Conservation (phyloP, 2,797 vertebrate species). For the Spatula clypeata region DNA sequence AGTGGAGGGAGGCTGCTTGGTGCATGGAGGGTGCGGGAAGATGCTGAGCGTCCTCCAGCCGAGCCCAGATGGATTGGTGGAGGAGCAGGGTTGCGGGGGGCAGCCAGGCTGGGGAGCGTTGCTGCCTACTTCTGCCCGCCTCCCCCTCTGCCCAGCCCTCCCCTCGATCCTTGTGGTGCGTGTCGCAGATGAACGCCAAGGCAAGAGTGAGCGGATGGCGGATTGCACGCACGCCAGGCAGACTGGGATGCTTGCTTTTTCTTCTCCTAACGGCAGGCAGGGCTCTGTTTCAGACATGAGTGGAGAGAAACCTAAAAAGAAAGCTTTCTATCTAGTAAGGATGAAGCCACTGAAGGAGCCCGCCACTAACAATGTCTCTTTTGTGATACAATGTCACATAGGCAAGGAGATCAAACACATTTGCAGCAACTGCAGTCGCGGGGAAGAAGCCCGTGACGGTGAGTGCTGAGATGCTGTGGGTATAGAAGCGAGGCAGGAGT, state of each 20-base stretch:
- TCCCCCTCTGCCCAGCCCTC: slow-evolving; percentile 21
- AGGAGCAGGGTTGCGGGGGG: slow-evolving; percentile 66
- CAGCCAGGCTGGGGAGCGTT: slow-evolving; percentile 62
- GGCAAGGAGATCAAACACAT: slow-evolving; percentile 99
- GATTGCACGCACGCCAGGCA: slow-evolving; percentile 85
- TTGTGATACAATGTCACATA: slow-evolving; percentile 96
- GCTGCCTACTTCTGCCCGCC: slow-evolving; percentile 30
- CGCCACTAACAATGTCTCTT: slow-evolving; percentile 91
- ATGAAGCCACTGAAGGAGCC: slow-evolving; percentile 94
- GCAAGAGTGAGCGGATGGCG: slow-evolving; percentile 88
- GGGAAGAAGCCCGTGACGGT: slow-evolving; percentile 94
- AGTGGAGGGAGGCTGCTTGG: neutral
- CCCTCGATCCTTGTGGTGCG: slow-evolving; percentile 51
- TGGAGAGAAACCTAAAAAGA: slow-evolving; percentile 90
- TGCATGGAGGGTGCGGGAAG: neutral
- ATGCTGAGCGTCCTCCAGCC: neutral
- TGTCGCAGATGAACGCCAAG: slow-evolving; percentile 71
- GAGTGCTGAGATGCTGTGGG: slow-evolving; percentile 83
- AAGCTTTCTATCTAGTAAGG: slow-evolving; percentile 92
- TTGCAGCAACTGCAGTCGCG: slow-evolving; percentile 98
- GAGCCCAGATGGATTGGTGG: neutral
- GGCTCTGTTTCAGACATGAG: slow-evolving; percentile 80
- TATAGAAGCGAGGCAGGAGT: slow-evolving; percentile 54
- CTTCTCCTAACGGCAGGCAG: slow-evolving; percentile 82
- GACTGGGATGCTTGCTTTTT: slow-evolving; percentile 84